Evolutionary conservation across 30 jellyfish, hydroid and myxozoan genomes (phyloP).

Genomic region (Catostylus mosaicus): DNA sequence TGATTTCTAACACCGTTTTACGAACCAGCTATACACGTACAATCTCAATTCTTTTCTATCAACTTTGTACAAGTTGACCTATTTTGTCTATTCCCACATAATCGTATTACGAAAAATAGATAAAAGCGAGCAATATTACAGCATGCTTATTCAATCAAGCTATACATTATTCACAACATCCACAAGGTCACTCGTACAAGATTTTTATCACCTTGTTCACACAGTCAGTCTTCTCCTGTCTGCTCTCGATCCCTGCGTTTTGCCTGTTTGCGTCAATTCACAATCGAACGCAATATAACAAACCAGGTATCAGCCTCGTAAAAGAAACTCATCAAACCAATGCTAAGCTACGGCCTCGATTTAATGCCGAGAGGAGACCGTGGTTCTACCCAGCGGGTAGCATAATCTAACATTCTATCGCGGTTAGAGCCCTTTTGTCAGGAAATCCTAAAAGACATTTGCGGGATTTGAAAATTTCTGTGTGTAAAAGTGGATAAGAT

Average conservation of each 20-base stretch:
- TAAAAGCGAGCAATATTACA: constrained; percentile 24
- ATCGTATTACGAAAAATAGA: constrained; percentile 33
- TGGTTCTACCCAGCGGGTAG: constrained; percentile 58
- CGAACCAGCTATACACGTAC: neutral
- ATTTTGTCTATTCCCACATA: constrained; percentile 42
- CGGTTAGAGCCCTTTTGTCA: constrained; percentile 56
- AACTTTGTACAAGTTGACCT: constrained; percentile 13
- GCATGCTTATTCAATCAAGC: constrained; percentile 32
- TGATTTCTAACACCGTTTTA: neutral
- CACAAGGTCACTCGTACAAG: constrained; percentile 37
- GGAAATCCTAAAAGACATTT: constrained; percentile 43
- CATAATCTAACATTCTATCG: constrained; percentile 51
- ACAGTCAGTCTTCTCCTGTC: neutral
- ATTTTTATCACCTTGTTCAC: constrained; percentile 20
- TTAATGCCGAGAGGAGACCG: neutral
- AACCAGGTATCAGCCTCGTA: constrained; percentile 10
- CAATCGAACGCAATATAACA: neutral
- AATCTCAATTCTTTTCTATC: constrained; percentile 1
- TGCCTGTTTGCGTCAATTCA: neutral
- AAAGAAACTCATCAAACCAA: neutral
- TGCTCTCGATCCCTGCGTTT: too few relatives aligned
- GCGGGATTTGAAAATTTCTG: constrained; percentile 57
- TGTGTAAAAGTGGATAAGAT: constrained; percentile 41
- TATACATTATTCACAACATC: constrained; percentile 32
- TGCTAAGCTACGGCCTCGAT: constrained; percentile 22